phyloP scores from a whole-genome alignment of 2,797 vertebrate genomes.

The Lemur catta region DNA sequence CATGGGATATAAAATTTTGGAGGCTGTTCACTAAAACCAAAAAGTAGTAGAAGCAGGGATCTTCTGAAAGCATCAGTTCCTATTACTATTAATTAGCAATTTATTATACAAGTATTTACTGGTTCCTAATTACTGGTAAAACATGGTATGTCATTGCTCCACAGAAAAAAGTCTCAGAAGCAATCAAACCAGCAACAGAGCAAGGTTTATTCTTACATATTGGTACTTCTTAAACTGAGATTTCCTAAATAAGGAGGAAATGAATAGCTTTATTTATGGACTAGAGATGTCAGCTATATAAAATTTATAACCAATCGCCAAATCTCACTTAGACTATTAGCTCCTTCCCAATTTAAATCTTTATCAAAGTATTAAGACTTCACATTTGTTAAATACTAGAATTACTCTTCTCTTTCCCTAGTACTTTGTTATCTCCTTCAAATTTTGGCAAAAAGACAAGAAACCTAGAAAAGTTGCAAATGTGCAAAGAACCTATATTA shows the following conservation, averaged over 20 bases:
- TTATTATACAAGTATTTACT: background rate
- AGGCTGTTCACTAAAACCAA: background rate
- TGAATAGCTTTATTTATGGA: background rate
- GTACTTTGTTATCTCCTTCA: conserved; percentile 13
- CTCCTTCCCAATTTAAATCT: background rate
- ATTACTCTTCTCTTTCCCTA: background rate
- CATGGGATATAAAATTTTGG: background rate
- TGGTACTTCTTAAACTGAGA: background rate
- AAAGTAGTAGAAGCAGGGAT: background rate
- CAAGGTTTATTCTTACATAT: background rate
- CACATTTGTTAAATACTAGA: conserved; percentile 3
- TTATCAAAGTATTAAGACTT: conserved; percentile 10
- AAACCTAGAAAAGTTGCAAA: background rate
- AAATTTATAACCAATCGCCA: background rate
- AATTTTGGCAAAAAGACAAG: background rate
- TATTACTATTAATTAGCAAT: background rate
- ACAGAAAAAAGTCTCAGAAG: background rate
- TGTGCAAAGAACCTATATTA: background rate
- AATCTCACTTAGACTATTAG: background rate
- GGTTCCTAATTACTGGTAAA: background rate
- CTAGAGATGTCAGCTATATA: background rate
- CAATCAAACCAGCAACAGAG: background rate
- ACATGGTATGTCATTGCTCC: background rate
- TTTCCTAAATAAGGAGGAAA: background rate
- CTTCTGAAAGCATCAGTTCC: background rate